Conservation (phyloP, 2,113 vertebrate genomes). For the Odontophorus gujanensis region DNA sequence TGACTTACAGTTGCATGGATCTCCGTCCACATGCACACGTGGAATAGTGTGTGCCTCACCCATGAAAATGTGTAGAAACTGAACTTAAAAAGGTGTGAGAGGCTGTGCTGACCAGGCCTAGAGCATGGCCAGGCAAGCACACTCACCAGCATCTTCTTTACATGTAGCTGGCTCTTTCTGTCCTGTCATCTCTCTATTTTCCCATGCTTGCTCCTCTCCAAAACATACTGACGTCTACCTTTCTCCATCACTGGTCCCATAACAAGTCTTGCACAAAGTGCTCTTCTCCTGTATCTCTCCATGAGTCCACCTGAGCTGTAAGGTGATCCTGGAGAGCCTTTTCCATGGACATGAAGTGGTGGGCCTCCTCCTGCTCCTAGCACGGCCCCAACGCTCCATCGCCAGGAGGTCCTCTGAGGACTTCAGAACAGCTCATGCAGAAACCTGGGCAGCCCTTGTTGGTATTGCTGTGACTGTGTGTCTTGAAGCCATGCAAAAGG, state of each 20-base stretch:
- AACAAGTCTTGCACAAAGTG: not conserved
- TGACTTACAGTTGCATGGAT: not conserved
- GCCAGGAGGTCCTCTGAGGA: not conserved
- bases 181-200: not conserved
- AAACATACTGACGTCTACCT: not conserved
- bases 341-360: not conserved
- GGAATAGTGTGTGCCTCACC: not conserved
- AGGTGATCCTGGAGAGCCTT: not conserved
- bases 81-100: not conserved
- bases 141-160: not conserved
- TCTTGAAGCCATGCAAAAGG: fast-evolving
- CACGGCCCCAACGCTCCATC: not conserved
- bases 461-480: not conserved
- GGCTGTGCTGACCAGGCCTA: not conserved
- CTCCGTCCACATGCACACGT: fast-evolving
- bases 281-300: not conserved
- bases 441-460: not conserved
- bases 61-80: not conserved
- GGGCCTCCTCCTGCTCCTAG: not conserved
- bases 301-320: not conserved
- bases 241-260: not conserved
- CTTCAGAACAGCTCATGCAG: not conserved
- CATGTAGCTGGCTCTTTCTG: not conserved
- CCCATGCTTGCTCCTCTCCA: not conserved
- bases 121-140: not conserved